Conservation (phyloP, 2,113 vertebrate genomes). For the Varanus komodoensis region DNA sequence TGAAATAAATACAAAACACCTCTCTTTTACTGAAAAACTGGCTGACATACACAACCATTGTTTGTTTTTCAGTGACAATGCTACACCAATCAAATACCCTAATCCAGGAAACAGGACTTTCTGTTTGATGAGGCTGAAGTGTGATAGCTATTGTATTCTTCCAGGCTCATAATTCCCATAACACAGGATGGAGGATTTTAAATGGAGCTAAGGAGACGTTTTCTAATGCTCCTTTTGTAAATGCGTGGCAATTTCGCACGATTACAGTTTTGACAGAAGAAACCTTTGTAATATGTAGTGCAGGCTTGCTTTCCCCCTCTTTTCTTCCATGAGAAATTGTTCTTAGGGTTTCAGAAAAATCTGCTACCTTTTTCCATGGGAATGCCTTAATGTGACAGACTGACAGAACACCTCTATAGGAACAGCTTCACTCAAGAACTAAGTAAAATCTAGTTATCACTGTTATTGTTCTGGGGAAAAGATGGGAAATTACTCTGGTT, state of each 20-base stretch:
- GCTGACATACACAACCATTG: background rate
- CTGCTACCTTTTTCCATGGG: constrained; percentile 30
- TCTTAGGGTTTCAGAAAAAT: constrained; percentile 52
- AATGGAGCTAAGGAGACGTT: constrained; percentile 25
- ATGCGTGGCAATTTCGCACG: constrained; percentile 47
- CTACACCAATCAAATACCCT: background rate
- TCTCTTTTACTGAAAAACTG: constrained; percentile 20
- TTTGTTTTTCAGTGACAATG: background rate
- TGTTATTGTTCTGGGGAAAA: constrained; percentile 18
- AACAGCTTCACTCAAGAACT: accelerated
- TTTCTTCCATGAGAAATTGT: constrained; percentile 33
- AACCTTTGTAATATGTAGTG: constrained; percentile 49
- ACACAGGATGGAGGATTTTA: constrained; percentile 10
- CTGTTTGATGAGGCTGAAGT: constrained; percentile 29
- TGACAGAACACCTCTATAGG: background rate
- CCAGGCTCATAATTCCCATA: constrained; percentile 4
- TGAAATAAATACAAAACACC: background rate
- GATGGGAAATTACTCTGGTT: background rate
- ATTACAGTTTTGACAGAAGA: constrained; percentile 62
- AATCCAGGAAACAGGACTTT: constrained; percentile 13
- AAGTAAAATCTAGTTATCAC: constrained; percentile 15
- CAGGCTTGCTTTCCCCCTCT: constrained; percentile 25
- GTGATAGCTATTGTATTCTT: constrained; percentile 34
- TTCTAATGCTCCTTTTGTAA: constrained; percentile 43
- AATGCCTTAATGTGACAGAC: constrained; percentile 32